Percentiles rank a stretch among this genome's conserved stretches.
Evolutionary conservation across 1,140 invertebrate species (phyloP).

Genomic region (Paracyclopina nana): DNA sequence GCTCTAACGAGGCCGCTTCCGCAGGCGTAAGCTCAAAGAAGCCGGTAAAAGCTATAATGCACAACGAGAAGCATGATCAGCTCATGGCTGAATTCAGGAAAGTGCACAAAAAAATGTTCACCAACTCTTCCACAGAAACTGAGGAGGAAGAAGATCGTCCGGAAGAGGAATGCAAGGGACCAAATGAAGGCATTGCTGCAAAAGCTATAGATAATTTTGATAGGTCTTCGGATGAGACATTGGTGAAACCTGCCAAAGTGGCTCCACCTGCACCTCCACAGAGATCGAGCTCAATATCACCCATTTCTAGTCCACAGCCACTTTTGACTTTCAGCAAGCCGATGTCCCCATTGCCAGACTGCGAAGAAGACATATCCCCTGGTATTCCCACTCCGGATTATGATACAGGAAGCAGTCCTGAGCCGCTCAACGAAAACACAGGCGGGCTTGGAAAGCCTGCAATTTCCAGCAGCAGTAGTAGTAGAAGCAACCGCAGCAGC

Average conservation of each 20-base stretch:
- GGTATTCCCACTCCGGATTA: slow-evolving; percentile 1
- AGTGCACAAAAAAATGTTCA: slow-evolving; percentile 63
- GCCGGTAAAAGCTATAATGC: no score
- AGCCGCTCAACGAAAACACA: not conserved
- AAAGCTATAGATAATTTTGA: not conserved
- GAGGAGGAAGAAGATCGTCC: not conserved
- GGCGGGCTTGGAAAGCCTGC: not conserved
- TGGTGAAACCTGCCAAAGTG: not conserved
- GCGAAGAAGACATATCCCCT: not conserved
- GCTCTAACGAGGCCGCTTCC: slow-evolving; percentile 6
- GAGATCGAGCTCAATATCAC: not conserved
- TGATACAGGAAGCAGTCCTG: not conserved
- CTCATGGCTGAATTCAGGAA: slow-evolving; percentile 68
- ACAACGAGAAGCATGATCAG: slow-evolving; percentile 24
- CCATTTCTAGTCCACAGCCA: not conserved
- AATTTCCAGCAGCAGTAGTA: not conserved
- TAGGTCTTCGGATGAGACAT: not conserved
- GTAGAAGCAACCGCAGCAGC: not conserved
- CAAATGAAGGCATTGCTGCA: not conserved
- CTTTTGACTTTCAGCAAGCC: not conserved
- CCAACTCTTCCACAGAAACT: not conserved
- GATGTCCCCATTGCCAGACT: not conserved
- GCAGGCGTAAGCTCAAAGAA: no score
- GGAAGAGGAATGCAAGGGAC: not conserved
- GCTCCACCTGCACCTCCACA: not conserved